Base-by-base conservation (phyloP, 2,888 invertebrate species). In the Athalia rosae region DNA sequence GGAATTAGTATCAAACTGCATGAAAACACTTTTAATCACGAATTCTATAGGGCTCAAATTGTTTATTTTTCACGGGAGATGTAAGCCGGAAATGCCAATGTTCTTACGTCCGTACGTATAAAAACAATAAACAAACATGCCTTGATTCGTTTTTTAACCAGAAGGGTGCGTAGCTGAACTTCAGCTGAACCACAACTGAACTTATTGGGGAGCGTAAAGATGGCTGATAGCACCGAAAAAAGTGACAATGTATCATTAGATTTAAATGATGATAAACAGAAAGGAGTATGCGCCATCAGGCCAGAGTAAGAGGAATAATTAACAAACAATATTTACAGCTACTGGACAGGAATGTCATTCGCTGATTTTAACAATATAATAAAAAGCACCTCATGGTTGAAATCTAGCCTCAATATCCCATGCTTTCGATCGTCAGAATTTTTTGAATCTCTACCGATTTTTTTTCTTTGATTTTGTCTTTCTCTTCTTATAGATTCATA, bases 211-310 rank as follows among this genome's bases (percentile, higher is more conserved):
- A 28, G 67, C 58, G 58, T 71, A 58, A 71, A 45, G n/a, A 87
- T 87, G 87, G 87, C 86, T 80, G 82, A 82, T 64, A 79, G 41
- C 77, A 76, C 76, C 76, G 83, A 84, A 9, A 83, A 82, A 78
- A 82, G 81, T 79, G 81, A 48, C 5, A 81, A 81, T 4, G 82
- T 83, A 81, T 82, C 83, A 2, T 80, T 82, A 59, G 83, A 85
- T 79, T 79, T 89, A 43, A 79, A 47, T 63, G 86, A 87, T 53
- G 87, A 88, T 79, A 88, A 85, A 78, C 82, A 83, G 13, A 86
- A 84, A 71, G 91, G 92, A 77, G 85, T 91, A 63, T 92, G 92
- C 80, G 84, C 87, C 80, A 90, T 92, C 56, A 92, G 91, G 85
- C 83, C 89, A 50, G 91, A 91, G 92, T 92, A 88, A 87, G 89